Evolutionary conservation across 92 coral and sea anemone species (phyloP).

Genomic region (Umimayanthus chanpuru): DNA sequence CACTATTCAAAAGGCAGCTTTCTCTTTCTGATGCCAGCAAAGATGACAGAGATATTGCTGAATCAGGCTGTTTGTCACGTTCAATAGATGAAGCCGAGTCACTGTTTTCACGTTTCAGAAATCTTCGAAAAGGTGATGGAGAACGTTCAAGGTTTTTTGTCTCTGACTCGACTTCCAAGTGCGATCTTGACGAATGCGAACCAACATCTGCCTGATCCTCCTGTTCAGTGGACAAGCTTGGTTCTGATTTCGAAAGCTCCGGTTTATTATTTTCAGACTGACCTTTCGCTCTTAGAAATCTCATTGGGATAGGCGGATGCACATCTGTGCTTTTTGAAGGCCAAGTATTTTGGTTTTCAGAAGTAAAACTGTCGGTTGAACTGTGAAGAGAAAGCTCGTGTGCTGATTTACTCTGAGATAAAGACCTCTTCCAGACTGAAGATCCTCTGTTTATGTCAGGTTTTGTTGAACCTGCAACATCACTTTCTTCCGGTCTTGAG

Average conservation of each 20-base stretch:
- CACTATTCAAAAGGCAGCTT: constrained; percentile 21
- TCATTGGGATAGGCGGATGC: constrained; percentile 33
- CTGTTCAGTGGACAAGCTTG: constrained; percentile 41
- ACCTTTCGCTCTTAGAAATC: constrained; percentile 36
- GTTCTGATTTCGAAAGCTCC: constrained; percentile 57
- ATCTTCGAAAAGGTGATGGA: constrained; percentile 87
- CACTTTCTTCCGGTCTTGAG: constrained; percentile 47
- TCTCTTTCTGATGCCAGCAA: constrained; percentile 77
- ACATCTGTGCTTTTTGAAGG: constrained; percentile 54
- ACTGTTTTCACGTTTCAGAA: constrained; percentile 46
- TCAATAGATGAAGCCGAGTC: constrained; percentile 31
- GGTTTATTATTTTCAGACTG: constrained; percentile 28
- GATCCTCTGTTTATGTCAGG: constrained; percentile 19
- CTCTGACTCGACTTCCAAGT: constrained; percentile 57
- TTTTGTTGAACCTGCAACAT: constrained; percentile 16
- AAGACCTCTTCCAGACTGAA: constrained; percentile 6
- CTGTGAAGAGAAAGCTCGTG: constrained; percentile 13
- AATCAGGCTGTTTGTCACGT: constrained; percentile 27
- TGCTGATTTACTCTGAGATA: constrained; percentile 38
- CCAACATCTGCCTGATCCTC: constrained; percentile 76
- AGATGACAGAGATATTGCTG: constrained; percentile 84
- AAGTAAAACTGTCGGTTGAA: constrained; percentile 41
- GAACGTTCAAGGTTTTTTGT: constrained; percentile 65
- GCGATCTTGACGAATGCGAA: constrained; percentile 73
- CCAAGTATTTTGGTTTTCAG: constrained; percentile 77